phyloP scores from a whole-genome alignment of 1,140 invertebrate genomes.

The Anagrus nilaparvatae region DNA sequence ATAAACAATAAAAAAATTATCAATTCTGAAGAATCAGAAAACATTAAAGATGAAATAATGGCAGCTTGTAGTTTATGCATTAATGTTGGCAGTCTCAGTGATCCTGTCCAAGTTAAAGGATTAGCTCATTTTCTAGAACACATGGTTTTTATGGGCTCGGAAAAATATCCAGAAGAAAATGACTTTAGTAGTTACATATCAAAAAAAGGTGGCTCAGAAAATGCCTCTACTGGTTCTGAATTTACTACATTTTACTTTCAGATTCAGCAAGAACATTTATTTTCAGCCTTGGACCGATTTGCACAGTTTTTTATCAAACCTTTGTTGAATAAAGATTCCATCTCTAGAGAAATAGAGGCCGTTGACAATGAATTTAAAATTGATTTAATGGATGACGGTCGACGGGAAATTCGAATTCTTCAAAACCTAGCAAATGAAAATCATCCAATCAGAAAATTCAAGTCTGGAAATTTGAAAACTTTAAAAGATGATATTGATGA shows the following conservation, averaged over 20 bases:
- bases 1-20: slow-evolving; percentile 17
- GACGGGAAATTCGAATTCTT: slow-evolving; percentile 66
- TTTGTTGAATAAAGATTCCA: slow-evolving; percentile 75
- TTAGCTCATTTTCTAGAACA: slow-evolving; percentile 92
- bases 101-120: slow-evolving; percentile 69
- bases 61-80: slow-evolving; percentile 62
- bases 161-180: slow-evolving; percentile 82
- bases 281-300: slow-evolving; percentile 71
- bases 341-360: slow-evolving; percentile 81
- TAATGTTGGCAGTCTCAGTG: slow-evolving; percentile 61
- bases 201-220: slow-evolving; percentile 72
- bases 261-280: slow-evolving; percentile 65
- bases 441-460: slow-evolving; percentile 69
- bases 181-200: slow-evolving; percentile 72
- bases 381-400: too few relatives aligned
- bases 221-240: slow-evolving; percentile 78
- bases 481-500: slow-evolving; percentile 60
- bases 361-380: too few relatives aligned
- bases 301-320: slow-evolving; percentile 84
- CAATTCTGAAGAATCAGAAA: too few relatives aligned
- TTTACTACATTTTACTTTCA: slow-evolving; percentile 82
- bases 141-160: slow-evolving; percentile 90
- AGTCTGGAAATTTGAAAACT: slow-evolving; percentile 76
- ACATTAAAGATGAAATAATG: too few relatives aligned
- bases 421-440: slow-evolving; percentile 50